A percentile compares a stretch with the other conserved stretches of the same genome.
These are phyloP conservation scores for Tragelaphus buxtoni DNA, from an alignment of 2,113 vertebrate species.

Conservation along the genomic window DNA sequence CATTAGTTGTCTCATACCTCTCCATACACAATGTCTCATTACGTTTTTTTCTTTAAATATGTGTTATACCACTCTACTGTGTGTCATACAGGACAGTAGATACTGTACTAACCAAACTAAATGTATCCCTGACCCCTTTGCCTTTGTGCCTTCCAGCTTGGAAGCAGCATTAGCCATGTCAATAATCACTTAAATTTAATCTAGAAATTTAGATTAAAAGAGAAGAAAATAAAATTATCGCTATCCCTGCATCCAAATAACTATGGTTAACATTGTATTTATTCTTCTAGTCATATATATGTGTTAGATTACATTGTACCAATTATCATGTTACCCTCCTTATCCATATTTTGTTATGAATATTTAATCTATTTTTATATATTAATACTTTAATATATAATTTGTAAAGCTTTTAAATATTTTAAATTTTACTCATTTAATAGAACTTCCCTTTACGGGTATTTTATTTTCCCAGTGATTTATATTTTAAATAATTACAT, in stretches of 20 bases:
- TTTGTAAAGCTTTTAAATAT: background rate
- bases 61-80: background rate
- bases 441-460: background rate
- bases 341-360: background rate
- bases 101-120: background rate
- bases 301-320: background rate
- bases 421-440: background rate
- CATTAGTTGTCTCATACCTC: background rate
- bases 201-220: background rate
- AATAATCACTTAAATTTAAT: background rate
- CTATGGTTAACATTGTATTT: background rate
- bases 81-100: background rate
- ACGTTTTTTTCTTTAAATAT: background rate
- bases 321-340: background rate
- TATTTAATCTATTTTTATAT: background rate
- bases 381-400: background rate
- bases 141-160: background rate
- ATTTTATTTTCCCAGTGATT: background rate
- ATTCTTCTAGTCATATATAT: background rate
- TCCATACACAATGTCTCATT: background rate
- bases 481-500: slow-evolving; percentile 15
- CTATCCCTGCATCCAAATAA: background rate
- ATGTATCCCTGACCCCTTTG: background rate
- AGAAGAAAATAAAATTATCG: background rate
- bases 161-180: background rate